Evolutionary conservation across 2,113 vertebrate species (phyloP).

Genomic region (Chaetorhynchus papuensis): DNA sequence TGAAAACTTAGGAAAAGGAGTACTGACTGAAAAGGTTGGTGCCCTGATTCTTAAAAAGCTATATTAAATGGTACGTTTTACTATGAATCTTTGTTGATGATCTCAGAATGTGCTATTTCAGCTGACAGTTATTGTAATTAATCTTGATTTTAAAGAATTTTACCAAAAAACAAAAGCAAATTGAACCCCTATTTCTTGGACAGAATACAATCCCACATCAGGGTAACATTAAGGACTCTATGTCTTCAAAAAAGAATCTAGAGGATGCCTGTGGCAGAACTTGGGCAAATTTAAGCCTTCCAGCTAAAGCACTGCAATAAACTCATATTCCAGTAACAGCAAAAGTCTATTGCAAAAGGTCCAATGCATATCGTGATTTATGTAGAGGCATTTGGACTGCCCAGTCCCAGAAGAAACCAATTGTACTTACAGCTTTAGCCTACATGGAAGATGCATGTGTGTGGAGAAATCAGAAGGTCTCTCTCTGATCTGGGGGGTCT

Average conservation of each 20-base stretch:
- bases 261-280: not conserved
- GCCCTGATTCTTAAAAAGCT: not conserved
- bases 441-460: rapidly evolving
- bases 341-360: not conserved
- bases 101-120: not conserved
- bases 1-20: not conserved
- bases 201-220: not conserved
- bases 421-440: not conserved
- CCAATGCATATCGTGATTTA: not conserved
- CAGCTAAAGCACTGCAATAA: not conserved
- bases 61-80: not conserved
- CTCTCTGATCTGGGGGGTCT: not conserved
- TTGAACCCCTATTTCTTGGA: not conserved
- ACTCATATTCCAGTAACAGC: not conserved
- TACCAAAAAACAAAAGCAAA: not conserved
- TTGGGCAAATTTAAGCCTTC: not conserved
- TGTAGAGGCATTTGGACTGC: not conserved
- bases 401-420: not conserved
- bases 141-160: not conserved
- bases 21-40: not conserved
- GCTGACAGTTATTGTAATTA: not conserved
- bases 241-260: not conserved
- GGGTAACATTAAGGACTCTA: not conserved
- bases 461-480: not conserved
- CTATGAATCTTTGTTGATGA: not conserved